phyloP scores from a whole-genome alignment of 1,140 invertebrate genomes.

The Calephelis virginiensis region DNA sequence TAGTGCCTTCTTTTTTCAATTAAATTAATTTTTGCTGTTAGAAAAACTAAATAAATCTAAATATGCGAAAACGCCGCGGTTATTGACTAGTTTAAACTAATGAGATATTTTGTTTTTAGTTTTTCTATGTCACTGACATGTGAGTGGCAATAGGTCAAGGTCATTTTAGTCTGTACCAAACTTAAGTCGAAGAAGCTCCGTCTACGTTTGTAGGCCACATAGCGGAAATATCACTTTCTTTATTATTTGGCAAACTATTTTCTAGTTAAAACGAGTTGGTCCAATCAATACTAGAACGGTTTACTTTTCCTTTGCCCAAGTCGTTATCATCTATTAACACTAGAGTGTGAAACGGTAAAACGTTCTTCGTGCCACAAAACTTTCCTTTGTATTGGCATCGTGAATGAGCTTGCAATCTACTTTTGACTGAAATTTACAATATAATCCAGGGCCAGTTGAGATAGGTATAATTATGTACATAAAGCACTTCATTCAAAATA shows the following conservation, averaged over 20 bases:
- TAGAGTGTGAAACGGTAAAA: not conserved
- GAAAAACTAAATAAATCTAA: too few species aligned
- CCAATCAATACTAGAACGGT: constrained; percentile 4
- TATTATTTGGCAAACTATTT: constrained; percentile 3
- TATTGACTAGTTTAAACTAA: too few species aligned
- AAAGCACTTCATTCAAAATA: too few species aligned
- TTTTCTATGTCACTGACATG: too few species aligned
- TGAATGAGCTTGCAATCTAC: not conserved
- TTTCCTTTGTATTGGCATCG: not conserved
- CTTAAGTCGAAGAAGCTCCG: not conserved
- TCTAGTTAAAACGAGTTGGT: constrained; percentile 2
- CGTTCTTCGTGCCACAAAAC: not conserved
- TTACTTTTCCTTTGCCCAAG: constrained; percentile 8
- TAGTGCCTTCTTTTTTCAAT: too few species aligned
- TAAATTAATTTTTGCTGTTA: too few species aligned
- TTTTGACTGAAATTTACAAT: not conserved
- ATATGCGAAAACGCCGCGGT: too few species aligned
- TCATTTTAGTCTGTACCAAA: not conserved
- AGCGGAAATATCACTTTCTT: constrained; percentile 7
- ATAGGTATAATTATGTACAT: too few species aligned
- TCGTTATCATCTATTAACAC: constrained; percentile 9
- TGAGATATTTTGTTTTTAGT: too few species aligned
- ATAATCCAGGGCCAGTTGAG: too few species aligned
- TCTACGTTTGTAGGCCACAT: not conserved
- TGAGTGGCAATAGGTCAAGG: not conserved